Base-by-base conservation (phyloP, 2,888 invertebrate genomes). In the Pollenia griseotomentosa region DNA sequence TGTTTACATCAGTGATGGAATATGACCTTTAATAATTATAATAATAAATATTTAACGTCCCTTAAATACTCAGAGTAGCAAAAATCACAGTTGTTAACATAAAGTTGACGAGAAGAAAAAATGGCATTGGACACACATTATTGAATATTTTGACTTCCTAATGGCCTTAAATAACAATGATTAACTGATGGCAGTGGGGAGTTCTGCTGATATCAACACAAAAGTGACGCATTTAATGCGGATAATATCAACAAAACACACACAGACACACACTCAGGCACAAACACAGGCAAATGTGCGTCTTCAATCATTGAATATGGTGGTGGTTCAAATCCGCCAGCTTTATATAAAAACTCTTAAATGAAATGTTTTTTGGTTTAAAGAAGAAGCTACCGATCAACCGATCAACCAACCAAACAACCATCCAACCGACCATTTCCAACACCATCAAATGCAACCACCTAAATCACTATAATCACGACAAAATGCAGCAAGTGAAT, bases 131-230 rank as follows among this genome's bases (percentile, higher is more conserved):
- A 5, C 59, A 61, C n/a, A 51, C 33, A 46, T 53, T 23, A 75
- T 66, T 68, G 77, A 80, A 84, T 87, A 84, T 78, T 84, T 84
- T 84, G 68, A 74, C 71, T 55, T 78, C 88, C 78, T 88, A 88
- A 88, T 88, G 84, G 86, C 81, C 87, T 79, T 82, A 82, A 88
- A 88, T 88, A 83, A 88, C 85, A 88, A 86, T 88, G 83, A 88
- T 88, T 88, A 82, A 84, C 51, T 73, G 42, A 8, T 46, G 80
- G 11, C n/a, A 16, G 51, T 9, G 42, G 4, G 11, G 11, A 23
- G 5, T 10, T 6, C 12, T n/a, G 9, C 40, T 46, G 71, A 73
- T 23, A 19, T 51, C 73, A 70, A 74, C 57, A 85, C 74, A 78
- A 87, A 83, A 79, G 74, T 75, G 84, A 68, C 84, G 86, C 84